These are phyloP conservation scores for Tapirus terrestris DNA, from an alignment of 2,113 vertebrate genomes.

Conservation along the genomic window DNA sequence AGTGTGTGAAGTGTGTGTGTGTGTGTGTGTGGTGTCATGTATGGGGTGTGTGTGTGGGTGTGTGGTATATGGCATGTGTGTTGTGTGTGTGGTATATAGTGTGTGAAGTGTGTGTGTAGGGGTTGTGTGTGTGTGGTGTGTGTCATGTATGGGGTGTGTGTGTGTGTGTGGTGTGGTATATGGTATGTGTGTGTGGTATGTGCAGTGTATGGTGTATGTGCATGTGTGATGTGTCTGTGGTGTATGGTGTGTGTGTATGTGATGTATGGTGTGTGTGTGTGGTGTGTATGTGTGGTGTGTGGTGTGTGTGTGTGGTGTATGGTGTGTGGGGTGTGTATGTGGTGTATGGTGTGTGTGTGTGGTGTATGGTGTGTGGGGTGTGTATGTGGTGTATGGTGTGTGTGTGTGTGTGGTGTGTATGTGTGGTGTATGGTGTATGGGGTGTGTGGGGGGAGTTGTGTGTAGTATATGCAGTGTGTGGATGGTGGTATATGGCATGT, in stretches of 20 bases:
- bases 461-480: not conserved
- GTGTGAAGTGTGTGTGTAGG: not conserved
- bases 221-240: not conserved
- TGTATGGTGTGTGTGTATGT: too few species aligned
- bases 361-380: not conserved
- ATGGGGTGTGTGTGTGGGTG: not conserved
- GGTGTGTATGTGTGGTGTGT: not conserved
- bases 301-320: not conserved
- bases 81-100: not conserved
- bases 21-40: not conserved
- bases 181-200: not conserved
- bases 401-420: not conserved
- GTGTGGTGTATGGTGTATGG: too few species aligned
- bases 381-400: not conserved
- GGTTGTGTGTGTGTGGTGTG: not conserved
- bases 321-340: not conserved
- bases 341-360: not conserved
- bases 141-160: not conserved
- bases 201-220: not conserved
- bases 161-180: not conserved
- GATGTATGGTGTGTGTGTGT: not conserved
- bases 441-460: not conserved
- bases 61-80: not conserved
- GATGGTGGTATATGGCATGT: not conserved
- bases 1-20: not conserved